Percentiles rank a stretch among this genome's conserved stretches.
Evolutionary conservation across 2,888 invertebrate species (phyloP).

Genomic region (Saturnia pavonia): DNA sequence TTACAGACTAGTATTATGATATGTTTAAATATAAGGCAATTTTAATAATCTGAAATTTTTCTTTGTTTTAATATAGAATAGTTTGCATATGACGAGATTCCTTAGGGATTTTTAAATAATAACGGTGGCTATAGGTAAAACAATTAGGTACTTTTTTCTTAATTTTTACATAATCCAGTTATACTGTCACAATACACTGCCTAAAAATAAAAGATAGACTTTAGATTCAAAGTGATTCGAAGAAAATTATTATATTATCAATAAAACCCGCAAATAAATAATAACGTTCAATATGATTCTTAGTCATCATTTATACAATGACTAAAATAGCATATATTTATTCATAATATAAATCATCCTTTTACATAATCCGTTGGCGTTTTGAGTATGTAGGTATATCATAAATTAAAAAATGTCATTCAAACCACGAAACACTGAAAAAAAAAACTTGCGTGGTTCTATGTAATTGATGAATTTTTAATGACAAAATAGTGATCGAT

Average conservation of each 20-base stretch:
- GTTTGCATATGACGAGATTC: neutral
- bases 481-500: constrained; percentile 5
- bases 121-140: too few species aligned
- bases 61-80: neutral
- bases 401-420: constrained; percentile 2
- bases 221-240: neutral
- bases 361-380: neutral
- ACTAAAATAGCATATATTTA: neutral
- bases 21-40: neutral
- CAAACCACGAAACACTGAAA: neutral
- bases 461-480: neutral
- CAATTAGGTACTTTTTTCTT: too few species aligned
- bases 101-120: too few species aligned
- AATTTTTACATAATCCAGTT: too few species aligned
- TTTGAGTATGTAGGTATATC: neutral
- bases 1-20: neutral
- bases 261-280: neutral
- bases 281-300: neutral
- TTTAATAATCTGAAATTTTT: neutral
- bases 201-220: neutral
- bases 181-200: too few species aligned
- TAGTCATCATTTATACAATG: neutral
- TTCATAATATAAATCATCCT: neutral
- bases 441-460: constrained; percentile 6
- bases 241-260: neutral